Percentiles rank a stretch among this genome's conserved stretches.
Evolutionary conservation across 1,140 invertebrate species (phyloP).

Genomic region (Brevipalpus yothersi): DNA sequence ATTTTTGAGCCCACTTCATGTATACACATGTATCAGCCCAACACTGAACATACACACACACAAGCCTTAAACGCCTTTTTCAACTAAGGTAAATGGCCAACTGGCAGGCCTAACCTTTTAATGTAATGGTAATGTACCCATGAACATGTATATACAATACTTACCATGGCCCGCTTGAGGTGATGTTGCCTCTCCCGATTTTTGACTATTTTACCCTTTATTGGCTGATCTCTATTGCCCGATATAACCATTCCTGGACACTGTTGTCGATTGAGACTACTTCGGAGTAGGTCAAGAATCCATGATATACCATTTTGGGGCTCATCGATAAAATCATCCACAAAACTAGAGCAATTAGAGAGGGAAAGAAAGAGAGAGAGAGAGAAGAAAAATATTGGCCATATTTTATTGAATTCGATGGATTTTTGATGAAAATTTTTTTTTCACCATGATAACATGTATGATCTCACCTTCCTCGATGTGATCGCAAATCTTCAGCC

Average conservation of each 20-base stretch:
- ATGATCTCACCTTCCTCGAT: constrained; percentile 4
- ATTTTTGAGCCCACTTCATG: too few relatives aligned
- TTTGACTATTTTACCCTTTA: neutral
- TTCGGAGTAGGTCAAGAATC: constrained; percentile 17
- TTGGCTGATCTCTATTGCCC: neutral
- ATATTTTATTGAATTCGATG: neutral
- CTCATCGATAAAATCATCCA: constrained; percentile 11
- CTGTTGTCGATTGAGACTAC: constrained; percentile 24
- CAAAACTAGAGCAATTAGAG: constrained; percentile 5
- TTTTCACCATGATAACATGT: too few relatives aligned
- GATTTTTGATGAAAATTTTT: neutral
- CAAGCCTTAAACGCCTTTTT: too few relatives aligned
- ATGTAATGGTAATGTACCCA: too few relatives aligned
- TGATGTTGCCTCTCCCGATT: constrained; percentile 3
- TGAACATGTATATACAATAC: neutral
- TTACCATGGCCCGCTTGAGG: constrained; percentile 7
- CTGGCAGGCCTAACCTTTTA: too few relatives aligned
- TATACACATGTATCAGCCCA: neutral
- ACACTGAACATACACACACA: neutral
- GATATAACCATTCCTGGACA: constrained; percentile 3
- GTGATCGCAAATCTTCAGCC: constrained; percentile 8
- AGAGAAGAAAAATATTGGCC: neutral
- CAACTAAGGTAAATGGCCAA: neutral
- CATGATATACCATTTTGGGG: constrained; percentile 9
- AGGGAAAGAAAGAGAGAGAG: neutral